Percentiles rank a stretch among this genome's conserved stretches.
phyloP scores from a whole-genome alignment of 1,140 invertebrate genomes.

The Papilio dardanus region DNA sequence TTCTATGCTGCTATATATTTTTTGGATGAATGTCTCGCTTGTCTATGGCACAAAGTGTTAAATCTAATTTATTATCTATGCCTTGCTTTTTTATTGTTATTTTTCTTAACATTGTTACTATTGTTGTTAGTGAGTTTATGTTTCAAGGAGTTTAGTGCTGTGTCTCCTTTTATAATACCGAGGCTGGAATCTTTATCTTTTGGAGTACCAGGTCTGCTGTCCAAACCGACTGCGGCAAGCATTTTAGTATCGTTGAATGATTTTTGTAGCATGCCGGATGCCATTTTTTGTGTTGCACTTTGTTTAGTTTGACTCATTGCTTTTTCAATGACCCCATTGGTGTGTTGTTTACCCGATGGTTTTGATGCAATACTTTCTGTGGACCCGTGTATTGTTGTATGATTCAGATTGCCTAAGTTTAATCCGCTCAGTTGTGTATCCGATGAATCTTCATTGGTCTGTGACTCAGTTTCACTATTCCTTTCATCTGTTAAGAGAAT shows the following conservation, averaged over 20 bases:
- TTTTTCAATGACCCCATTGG: constrained; percentile 83
- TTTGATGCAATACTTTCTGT: constrained; percentile 84
- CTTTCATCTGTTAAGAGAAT: constrained; percentile 84
- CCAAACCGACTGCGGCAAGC: constrained; percentile 68
- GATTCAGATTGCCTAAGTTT: constrained; percentile 81
- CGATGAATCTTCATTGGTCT: constrained; percentile 90
- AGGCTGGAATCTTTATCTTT: constrained; percentile 82
- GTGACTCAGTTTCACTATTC: constrained; percentile 95
- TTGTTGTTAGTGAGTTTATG: constrained; percentile 83
- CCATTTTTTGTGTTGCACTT: constrained; percentile 78
- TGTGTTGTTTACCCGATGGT: constrained; percentile 86
- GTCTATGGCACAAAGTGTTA: neutral
- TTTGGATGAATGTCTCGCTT: neutral
- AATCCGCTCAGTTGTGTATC: constrained; percentile 86
- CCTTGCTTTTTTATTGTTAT: constrained; percentile 87
- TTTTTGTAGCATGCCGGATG: constrained; percentile 82
- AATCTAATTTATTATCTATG: constrained; percentile 83
- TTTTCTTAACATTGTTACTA: constrained; percentile 85
- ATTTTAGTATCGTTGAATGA: constrained; percentile 78
- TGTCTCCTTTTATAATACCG: constrained; percentile 75
- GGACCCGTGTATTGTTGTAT: constrained; percentile 85
- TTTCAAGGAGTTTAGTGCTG: constrained; percentile 79
- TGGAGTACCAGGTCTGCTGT: constrained; percentile 76
- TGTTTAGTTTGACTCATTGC: constrained; percentile 67
- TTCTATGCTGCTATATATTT: neutral